phyloP scores from a whole-genome alignment of 2,888 invertebrate genomes.

The Blastobasis lacticolella region DNA sequence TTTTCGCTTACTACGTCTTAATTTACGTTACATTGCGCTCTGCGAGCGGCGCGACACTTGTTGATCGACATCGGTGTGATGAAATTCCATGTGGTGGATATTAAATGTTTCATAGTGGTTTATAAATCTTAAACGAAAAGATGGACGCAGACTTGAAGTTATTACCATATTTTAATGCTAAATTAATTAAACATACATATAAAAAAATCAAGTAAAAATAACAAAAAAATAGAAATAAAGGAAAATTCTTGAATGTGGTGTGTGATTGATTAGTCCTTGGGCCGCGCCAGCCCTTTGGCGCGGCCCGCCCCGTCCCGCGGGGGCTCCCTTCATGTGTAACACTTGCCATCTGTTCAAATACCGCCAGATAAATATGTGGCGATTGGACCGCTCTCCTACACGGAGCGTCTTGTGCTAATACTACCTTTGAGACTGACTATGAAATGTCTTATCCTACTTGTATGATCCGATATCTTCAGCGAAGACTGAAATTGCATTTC shows the following conservation, averaged over 20 bases:
- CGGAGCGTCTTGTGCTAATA: conserved; percentile 31
- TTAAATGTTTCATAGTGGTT: conserved; percentile 44
- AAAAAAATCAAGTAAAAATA: conserved; percentile 51
- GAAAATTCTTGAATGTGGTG: conserved; percentile 68
- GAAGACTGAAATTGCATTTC: conserved; percentile 63
- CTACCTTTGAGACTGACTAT: conserved; percentile 47
- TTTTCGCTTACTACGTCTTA: conserved; percentile 59
- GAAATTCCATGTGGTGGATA: conserved; percentile 43
- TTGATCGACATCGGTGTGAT: conserved; percentile 41
- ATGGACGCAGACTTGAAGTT: conserved; percentile 67
- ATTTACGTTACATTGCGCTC: conserved; percentile 44
- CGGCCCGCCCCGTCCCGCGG: conserved; percentile 5
- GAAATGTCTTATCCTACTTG: conserved; percentile 28
- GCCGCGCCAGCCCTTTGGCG: conserved; percentile 20
- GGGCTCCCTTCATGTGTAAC: conserved; percentile 53
- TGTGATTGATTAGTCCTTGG: conserved; percentile 64
- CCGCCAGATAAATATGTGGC: conserved; percentile 17
- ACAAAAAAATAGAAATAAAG: conserved; percentile 71
- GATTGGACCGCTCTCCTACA: conserved; percentile 17
- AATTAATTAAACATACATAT: conserved; percentile 65
- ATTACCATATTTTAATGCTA: conserved; percentile 73
- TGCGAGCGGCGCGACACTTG: conserved; percentile 35
- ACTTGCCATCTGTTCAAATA: conserved; percentile 61
- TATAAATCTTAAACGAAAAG: conserved; percentile 48
- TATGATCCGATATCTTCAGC: conserved; percentile 29